Evolutionary conservation across 1,140 invertebrate species (phyloP).

Genomic region (Polyergus mexicanus): DNA sequence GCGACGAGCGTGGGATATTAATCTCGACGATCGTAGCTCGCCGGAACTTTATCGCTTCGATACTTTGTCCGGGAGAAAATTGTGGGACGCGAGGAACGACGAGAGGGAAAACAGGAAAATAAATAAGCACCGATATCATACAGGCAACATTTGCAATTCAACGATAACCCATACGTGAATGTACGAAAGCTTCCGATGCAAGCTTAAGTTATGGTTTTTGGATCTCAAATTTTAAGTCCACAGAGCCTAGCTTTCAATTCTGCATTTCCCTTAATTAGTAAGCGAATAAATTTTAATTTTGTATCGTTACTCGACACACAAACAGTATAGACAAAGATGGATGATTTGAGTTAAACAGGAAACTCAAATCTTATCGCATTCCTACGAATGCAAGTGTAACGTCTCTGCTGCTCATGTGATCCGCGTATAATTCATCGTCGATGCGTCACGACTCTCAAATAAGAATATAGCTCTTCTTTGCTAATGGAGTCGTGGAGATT

Average conservation of each 20-base stretch:
- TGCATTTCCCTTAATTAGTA: not conserved
- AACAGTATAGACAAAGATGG: not conserved
- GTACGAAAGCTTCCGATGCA: not conserved
- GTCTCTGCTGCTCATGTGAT: not conserved
- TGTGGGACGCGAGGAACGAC: too few relatives aligned
- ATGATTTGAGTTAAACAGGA: not conserved
- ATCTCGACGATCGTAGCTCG: constrained; percentile 24
- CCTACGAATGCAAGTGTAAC: constrained; percentile 46
- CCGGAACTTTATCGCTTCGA: constrained; percentile 38
- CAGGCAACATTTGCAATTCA: not conserved
- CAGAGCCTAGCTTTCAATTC: not conserved
- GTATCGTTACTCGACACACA: not conserved
- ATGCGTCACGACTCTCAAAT: constrained; percentile 58
- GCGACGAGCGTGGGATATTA: constrained; percentile 56
- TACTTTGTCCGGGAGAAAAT: constrained; percentile 33
- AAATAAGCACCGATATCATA: not conserved
- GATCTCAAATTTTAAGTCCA: not conserved
- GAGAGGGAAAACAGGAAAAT: not conserved
- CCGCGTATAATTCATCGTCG: constrained; percentile 27
- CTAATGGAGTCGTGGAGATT: constrained; percentile 21
- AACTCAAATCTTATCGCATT: constrained; percentile 19
- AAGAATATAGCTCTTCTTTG: constrained; percentile 46
- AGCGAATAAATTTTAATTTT: not conserved
- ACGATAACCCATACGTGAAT: not conserved
- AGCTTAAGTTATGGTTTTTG: not conserved